These are phyloP conservation scores for Mohoua ochrocephala DNA, from an alignment of 2,113 vertebrate species.

Conservation along the genomic window DNA sequence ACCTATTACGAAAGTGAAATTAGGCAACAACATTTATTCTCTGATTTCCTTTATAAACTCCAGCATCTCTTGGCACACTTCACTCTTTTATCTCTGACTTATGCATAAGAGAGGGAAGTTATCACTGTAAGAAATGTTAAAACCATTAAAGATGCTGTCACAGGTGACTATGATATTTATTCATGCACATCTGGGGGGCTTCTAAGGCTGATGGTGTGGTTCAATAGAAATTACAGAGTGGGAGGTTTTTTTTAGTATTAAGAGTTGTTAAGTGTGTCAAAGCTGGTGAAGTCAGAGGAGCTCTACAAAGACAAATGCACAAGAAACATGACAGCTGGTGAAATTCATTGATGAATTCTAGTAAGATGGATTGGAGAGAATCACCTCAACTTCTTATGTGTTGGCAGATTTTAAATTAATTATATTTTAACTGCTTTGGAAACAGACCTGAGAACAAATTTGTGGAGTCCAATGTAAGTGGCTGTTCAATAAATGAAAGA, in stretches of 20 bases:
- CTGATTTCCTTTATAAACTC: conserved; percentile 36
- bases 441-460: conserved; percentile 1
- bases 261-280: conserved; percentile 20
- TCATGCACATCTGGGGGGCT: not conserved
- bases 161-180: conserved; percentile 39
- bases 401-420: conserved; percentile 31
- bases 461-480: not conserved
- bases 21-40: not conserved
- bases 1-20: not conserved
- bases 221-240: conserved; percentile 48
- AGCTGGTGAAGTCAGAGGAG: conserved; percentile 3
- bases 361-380: conserved; percentile 32
- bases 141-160: conserved; percentile 32
- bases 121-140: conserved; percentile 6
- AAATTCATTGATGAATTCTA: conserved; percentile 35
- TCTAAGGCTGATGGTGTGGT: not conserved
- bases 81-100: not conserved
- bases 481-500: not conserved
- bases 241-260: not conserved
- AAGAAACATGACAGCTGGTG: conserved; percentile 10
- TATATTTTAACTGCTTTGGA: conserved; percentile 29
- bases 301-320: conserved; percentile 18
- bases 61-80: not conserved
- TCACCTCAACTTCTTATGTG: not conserved
- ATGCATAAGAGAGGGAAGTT: not conserved